Evolutionary conservation across 1,140 invertebrate species (phyloP), one percentile per base, ranked within the genome.

Genomic region (Pogonomyrmex californicus): DNA sequence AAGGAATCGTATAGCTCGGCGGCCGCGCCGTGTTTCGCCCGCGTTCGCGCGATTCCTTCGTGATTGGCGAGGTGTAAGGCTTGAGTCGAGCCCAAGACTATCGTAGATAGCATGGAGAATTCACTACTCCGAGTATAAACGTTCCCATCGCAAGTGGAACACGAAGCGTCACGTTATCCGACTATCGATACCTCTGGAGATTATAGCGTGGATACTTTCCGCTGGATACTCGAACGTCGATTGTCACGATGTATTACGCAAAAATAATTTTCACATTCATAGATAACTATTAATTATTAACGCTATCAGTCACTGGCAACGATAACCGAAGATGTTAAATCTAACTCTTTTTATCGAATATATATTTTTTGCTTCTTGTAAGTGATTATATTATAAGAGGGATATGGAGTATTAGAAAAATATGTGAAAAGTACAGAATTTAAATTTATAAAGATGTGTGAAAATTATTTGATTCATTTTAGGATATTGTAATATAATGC

Each of bases 1-100:
- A 47, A 83, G 79, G 79, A 73, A 73, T 83, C 79, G 68, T 73
- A 83, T 49, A 83, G 79, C 79, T 60, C 77, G 4, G 38, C 36
- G 38, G 49, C 23, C 41, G 51, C 56, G 60, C 75, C 47, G 5
- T 33, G 62, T 10, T 41, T 68, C 63, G 36, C 41, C 38, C 56
- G 62, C 47, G 77, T 68, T 68, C 44, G 77, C 62, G 77, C 77
- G n/a, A 66, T 66, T 51, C 33, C 77, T 54, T 10, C 77, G 77
- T 38, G 77, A 51, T 68, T 38, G 23, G n/a, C 2, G 12, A 54
- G 47, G 38, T 56, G 36, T 44, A 36, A 68, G 36, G 58, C 41
- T 4, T 75, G n/a, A 51, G 14, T 7, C 71, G 36, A 36, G 41
- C 41, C 56, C 0, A 58, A 5, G 4, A 68, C n/a, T 17, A 30